Conservation (phyloP, 1,140 invertebrate species). For the Dolichoris vasculosae region DNA sequence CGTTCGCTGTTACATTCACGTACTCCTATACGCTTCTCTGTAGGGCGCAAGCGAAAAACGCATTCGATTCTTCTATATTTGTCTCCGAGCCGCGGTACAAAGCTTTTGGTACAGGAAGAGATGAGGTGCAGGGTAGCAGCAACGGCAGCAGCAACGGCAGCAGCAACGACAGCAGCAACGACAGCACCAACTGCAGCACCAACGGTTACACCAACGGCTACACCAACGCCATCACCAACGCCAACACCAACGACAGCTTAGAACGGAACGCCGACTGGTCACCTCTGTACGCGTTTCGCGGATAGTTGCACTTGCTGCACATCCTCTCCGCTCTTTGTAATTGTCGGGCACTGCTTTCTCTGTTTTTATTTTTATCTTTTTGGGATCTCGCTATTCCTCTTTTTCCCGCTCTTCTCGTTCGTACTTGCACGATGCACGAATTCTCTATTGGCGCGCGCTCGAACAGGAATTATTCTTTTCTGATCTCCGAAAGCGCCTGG, state of each 20-base stretch:
- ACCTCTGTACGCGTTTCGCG: constrained; percentile 31
- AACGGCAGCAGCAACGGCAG: not conserved
- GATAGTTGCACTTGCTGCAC: constrained; percentile 50
- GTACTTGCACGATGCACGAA: not conserved
- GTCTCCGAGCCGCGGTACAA: constrained; percentile 44
- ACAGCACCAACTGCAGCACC: too few relatives aligned
- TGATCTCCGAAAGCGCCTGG: not conserved
- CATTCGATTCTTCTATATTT: constrained; percentile 50
- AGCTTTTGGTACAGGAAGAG: not conserved
- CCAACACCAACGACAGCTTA: not conserved
- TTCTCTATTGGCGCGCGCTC: not conserved
- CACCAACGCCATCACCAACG: too few relatives aligned
- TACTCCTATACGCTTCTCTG: constrained; percentile 21
- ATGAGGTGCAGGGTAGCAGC: not conserved
- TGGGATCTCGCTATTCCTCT: not conserved
- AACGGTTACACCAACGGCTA: not conserved
- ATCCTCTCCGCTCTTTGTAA: constrained; percentile 32
- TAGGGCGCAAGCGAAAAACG: constrained; percentile 39
- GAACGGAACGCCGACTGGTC: not conserved
- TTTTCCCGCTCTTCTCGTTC: not conserved
- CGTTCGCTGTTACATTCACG: not conserved
- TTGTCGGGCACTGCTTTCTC: constrained; percentile 18
- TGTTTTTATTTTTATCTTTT: constrained; percentile 18
- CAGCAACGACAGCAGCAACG: not conserved
- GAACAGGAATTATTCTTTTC: constrained; percentile 44